Evolutionary conservation across 2,113 vertebrate genomes (phyloP).

Genomic region (Mesocricetus auratus): DNA sequence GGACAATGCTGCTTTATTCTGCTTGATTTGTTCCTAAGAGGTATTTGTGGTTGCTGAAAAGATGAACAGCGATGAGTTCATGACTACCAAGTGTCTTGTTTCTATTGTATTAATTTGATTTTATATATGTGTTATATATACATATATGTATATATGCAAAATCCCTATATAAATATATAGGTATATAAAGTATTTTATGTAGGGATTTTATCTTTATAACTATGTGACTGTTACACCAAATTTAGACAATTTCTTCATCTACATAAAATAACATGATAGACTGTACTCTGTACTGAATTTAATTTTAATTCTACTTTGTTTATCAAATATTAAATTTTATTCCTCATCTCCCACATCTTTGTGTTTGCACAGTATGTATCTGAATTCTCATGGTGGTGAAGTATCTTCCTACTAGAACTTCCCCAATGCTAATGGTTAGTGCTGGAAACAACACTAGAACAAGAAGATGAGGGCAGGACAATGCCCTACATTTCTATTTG

Average conservation of each 20-base stretch:
- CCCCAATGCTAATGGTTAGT: no score
- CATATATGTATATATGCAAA: not conserved
- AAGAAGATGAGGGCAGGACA: not conserved
- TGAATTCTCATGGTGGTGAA: not conserved
- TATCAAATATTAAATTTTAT: not conserved
- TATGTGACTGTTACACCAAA: not conserved
- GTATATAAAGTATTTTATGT: not conserved
- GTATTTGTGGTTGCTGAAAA: not conserved
- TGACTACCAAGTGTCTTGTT: not conserved
- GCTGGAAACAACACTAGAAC: not conserved
- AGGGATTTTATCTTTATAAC: not conserved
- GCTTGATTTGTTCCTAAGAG: not conserved
- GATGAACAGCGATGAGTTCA: not conserved
- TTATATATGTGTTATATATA: not conserved
- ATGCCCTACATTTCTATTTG: not conserved
- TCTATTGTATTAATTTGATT: constrained; percentile 2
- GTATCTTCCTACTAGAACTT: not conserved
- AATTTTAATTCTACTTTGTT: not conserved
- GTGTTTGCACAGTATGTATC: not conserved
- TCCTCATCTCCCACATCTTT: not conserved
- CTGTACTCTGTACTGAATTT: not conserved
- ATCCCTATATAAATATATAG: not conserved
- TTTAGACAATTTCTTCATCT: not conserved
- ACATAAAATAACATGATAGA: not conserved
- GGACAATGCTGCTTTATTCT: not conserved